Percentiles rank a stretch among this genome's conserved stretches.
Evolutionary conservation across 1,140 invertebrate genomes (phyloP).

Genomic region (Macrotrachela quadricornifera): DNA sequence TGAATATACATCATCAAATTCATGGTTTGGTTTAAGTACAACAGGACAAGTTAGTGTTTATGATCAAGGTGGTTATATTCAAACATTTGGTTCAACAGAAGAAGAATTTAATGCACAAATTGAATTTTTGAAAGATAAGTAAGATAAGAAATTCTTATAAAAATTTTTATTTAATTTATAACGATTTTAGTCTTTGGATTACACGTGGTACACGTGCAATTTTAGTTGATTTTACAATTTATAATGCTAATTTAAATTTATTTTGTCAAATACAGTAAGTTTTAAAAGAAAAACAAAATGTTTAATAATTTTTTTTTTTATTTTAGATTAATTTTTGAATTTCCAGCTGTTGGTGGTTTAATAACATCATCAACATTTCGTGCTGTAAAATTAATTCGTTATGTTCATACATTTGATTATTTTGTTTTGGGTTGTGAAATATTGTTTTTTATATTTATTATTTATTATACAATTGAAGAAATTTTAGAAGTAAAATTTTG

Average conservation of each 20-base stretch:
- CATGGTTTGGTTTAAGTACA: constrained; percentile 32
- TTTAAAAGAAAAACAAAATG: background rate
- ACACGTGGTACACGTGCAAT: constrained; percentile 42
- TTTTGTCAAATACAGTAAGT: constrained; percentile 33
- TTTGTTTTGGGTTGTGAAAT: constrained; percentile 8
- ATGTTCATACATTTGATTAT: constrained; percentile 8
- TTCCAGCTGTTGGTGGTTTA: constrained; percentile 47
- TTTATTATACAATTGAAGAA: constrained; percentile 16
- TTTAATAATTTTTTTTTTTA: background rate
- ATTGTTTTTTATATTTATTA: background rate
- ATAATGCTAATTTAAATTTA: constrained; percentile 52
- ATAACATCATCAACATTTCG: constrained; percentile 39
- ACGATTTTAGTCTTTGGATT: constrained; percentile 44
- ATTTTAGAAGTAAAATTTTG: constrained; percentile 13
- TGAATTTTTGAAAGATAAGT: constrained; percentile 29
- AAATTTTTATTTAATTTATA: constrained; percentile 42
- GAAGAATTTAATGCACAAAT: constrained; percentile 21
- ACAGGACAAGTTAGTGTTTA: constrained; percentile 29
- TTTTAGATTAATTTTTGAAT: constrained; percentile 40
- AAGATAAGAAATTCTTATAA: constrained; percentile 23
- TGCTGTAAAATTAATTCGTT: constrained; percentile 40
- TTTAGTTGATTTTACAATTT: constrained; percentile 49
- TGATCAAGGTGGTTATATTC: constrained; percentile 35
- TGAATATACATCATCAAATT: constrained; percentile 3
- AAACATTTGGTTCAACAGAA: constrained; percentile 34